Evolutionary conservation across 2,888 invertebrate genomes (phyloP).

Genomic region (Eristalinus sepulchralis): DNA sequence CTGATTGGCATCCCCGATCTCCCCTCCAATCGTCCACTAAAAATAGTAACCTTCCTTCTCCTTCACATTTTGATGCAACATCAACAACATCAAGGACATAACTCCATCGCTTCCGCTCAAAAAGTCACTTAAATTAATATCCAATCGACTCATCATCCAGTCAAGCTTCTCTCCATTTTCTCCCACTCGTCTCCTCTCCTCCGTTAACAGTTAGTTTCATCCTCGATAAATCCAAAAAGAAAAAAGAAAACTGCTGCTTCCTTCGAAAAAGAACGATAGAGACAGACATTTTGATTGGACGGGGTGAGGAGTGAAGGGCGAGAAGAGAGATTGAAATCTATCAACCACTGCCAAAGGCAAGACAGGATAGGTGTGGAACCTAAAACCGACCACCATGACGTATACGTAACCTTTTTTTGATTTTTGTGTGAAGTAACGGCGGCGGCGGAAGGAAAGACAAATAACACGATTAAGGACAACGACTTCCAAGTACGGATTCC

Average conservation of each 20-base stretch:
- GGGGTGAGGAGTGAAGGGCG: neutral
- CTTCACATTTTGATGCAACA: neutral
- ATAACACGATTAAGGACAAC: slow-evolving; percentile 62
- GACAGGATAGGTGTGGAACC: slow-evolving; percentile 11
- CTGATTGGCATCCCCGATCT: neutral
- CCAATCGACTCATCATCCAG: slow-evolving; percentile 4
- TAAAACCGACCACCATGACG: slow-evolving; percentile 28
- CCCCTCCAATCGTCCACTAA: neutral
- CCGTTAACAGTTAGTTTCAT: neutral
- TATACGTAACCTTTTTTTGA: slow-evolving; percentile 24
- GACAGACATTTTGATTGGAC: too few species aligned
- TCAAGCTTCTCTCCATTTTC: neutral
- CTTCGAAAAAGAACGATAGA: neutral
- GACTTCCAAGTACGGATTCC: slow-evolving; percentile 50
- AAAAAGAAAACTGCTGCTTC: neutral
- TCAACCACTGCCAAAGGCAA: neutral
- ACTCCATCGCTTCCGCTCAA: slow-evolving; percentile 12
- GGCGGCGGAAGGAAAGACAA: neutral
- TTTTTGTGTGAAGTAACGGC: neutral
- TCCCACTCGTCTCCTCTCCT: neutral
- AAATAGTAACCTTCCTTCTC: neutral
- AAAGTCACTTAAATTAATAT: slow-evolving; percentile 11
- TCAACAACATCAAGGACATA: neutral
- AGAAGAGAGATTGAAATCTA: neutral
- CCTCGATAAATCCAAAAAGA: neutral